phyloP scores from a whole-genome alignment of 2,888 invertebrate genomes.

The Antitype chi region DNA sequence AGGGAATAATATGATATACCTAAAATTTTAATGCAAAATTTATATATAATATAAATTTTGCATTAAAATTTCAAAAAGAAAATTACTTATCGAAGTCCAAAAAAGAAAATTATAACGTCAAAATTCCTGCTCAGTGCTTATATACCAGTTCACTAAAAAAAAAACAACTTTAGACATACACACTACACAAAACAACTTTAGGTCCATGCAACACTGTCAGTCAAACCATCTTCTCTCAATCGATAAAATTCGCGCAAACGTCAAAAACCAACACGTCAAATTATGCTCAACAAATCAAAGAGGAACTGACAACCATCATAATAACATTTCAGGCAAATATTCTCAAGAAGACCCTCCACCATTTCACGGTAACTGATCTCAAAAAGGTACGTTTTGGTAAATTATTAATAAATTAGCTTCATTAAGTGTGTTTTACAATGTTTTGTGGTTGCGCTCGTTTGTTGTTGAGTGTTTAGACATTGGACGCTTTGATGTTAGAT shows the following conservation, averaged over 20 bases:
- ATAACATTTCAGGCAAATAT: conserved; percentile 38
- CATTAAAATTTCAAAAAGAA: neutral
- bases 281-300: conserved; percentile 51
- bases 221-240: neutral
- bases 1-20: too few species aligned
- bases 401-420: conserved; percentile 86
- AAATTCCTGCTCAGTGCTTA: too few species aligned
- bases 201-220: too few species aligned
- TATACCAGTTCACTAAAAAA: too few species aligned
- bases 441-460: conserved; percentile 80
- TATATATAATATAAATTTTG: too few species aligned
- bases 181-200: too few species aligned
- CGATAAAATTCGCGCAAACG: neutral
- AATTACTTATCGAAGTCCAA: neutral
- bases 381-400: conserved; percentile 76
- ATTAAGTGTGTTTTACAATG: conserved; percentile 83
- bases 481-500: conserved; percentile 77
- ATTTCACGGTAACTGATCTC: conserved; percentile 71
- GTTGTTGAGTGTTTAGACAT: conserved; percentile 78
- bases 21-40: too few species aligned
- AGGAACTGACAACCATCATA: conserved; percentile 25
- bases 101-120: too few species aligned
- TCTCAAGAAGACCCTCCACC: conserved; percentile 57
- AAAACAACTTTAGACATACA: neutral
- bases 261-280: conserved; percentile 43